These are phyloP conservation scores for Chironomus tentans DNA, from an alignment of 2,888 invertebrate genomes.

Conservation along the genomic window DNA sequence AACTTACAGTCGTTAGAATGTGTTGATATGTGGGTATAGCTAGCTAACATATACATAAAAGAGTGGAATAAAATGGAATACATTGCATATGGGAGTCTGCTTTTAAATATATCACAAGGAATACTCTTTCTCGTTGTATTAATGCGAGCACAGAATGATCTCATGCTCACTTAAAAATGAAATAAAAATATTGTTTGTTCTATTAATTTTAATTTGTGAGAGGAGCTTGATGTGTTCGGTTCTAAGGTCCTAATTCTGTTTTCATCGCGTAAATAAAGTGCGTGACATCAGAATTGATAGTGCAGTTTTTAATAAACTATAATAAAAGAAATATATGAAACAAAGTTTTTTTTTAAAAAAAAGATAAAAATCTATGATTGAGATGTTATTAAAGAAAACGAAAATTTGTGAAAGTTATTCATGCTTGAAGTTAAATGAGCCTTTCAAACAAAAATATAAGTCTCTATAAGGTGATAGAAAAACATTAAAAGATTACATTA, in stretches of 20 bases:
- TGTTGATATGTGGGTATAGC: too few species aligned
- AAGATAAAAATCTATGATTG: too few species aligned
- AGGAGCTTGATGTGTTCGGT: conserved; percentile 13
- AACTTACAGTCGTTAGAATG: not conserved
- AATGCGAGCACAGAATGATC: not conserved
- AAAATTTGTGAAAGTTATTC: conserved; percentile 9
- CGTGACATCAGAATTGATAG: not conserved
- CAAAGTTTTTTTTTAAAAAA: too few species aligned
- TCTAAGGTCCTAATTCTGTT: not conserved
- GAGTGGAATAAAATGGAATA: not conserved
- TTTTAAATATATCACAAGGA: not conserved
- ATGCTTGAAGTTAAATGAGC: too few species aligned
- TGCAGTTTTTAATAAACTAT: not conserved
- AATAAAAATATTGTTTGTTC: not conserved
- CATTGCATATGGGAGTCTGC: not conserved
- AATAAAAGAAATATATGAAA: too few species aligned
- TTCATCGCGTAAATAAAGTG: not conserved
- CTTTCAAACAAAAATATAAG: too few species aligned
- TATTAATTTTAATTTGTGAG: conserved; percentile 16
- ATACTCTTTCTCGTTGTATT: not conserved
- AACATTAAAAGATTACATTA: too few species aligned
- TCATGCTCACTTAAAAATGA: not conserved
- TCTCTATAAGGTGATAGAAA: not conserved
- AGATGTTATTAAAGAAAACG: not conserved
- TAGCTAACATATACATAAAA: not conserved